Conservation (phyloP, 2,888 invertebrate genomes). For the Cactoblastis cactorum region DNA sequence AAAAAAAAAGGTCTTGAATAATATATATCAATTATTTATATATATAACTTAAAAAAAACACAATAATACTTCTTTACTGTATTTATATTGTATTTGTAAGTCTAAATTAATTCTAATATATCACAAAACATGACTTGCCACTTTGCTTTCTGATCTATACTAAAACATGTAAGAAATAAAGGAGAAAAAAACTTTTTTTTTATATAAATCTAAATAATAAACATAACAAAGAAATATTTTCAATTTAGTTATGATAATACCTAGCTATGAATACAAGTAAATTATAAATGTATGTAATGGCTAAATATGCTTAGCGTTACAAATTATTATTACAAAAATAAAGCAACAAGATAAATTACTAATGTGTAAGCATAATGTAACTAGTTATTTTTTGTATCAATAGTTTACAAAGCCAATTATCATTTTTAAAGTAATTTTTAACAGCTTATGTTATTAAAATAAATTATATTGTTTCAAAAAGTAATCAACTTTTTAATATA, state of each 20-base stretch:
- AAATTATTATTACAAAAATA: background rate
- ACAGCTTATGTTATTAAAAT: background rate
- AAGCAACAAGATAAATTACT: background rate
- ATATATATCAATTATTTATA: no score
- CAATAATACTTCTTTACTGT: constrained; percentile 21
- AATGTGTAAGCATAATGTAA: background rate
- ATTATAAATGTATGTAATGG: background rate
- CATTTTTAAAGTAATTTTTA: background rate
- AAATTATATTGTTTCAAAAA: background rate
- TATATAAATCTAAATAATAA: background rate
- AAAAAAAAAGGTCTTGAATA: constrained; percentile 1
- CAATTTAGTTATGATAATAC: background rate
- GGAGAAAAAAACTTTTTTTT: background rate
- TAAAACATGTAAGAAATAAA: background rate
- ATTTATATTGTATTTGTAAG: constrained; percentile 31
- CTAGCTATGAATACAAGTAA: no score
- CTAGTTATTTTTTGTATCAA: background rate
- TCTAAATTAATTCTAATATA: constrained; percentile 55
- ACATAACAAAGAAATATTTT: background rate
- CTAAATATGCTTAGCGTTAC: background rate
- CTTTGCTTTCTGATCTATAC: constrained; percentile 27
- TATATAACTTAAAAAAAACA: no score
- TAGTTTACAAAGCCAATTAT: constrained; percentile 5
- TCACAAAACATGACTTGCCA: constrained; percentile 67
- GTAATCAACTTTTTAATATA: background rate